Evolutionary conservation across 2,113 vertebrate species (phyloP).

Genomic region (Peromyscus polionotus): DNA sequence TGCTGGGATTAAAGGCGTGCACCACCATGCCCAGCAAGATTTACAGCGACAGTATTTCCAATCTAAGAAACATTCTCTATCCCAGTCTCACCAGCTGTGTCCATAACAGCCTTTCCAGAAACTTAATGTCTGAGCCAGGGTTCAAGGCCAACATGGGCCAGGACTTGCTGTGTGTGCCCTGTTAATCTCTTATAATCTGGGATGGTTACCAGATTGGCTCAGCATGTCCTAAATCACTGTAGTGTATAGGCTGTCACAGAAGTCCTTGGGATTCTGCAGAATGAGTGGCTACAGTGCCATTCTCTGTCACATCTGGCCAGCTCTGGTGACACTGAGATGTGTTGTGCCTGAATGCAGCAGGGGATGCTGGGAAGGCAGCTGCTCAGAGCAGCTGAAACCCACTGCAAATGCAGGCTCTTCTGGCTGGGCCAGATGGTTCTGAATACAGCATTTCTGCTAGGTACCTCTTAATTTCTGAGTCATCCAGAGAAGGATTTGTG

Average conservation of each 20-base stretch:
- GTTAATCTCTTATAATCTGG: background rate
- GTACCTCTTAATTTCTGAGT: constrained; percentile 54
- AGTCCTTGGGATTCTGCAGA: background rate
- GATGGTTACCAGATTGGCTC: background rate
- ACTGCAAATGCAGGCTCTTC: background rate
- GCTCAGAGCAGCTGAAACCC: background rate
- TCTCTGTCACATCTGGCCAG: background rate
- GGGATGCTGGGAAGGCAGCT: background rate
- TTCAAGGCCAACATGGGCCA: background rate
- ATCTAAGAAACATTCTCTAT: background rate
- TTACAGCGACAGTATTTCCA: background rate
- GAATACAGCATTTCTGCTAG: constrained; percentile 33
- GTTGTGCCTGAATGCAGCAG: background rate
- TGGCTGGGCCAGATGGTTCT: constrained; percentile 12
- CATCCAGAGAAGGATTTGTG: constrained; percentile 2
- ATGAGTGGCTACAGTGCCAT: background rate
- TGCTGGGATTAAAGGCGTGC: background rate
- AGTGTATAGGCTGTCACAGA: background rate
- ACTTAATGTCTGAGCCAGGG: background rate
- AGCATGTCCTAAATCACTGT: background rate
- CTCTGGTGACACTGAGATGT: background rate
- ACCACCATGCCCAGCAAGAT: background rate
- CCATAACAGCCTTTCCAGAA: background rate
- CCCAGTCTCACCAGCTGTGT: background rate
- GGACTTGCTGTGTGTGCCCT: background rate